phyloP scores from a whole-genome alignment of 2,113 vertebrate genomes.

The Perca flavescens region DNA sequence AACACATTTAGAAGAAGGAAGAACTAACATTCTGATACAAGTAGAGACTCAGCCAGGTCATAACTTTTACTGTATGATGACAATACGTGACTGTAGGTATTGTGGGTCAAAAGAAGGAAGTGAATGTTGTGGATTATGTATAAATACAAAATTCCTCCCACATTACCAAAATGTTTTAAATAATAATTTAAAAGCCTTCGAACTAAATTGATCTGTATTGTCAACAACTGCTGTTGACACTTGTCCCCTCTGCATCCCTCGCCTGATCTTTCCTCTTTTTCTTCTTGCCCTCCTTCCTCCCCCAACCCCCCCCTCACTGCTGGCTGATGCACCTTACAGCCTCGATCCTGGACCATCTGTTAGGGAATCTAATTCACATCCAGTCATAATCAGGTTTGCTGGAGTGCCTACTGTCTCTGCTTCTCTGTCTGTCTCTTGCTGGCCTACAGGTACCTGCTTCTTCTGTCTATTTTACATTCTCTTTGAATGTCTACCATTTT shows the following conservation, averaged over 20 bases:
- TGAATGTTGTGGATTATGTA: neutral
- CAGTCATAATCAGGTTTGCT: conserved; percentile 97
- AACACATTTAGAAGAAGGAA: neutral
- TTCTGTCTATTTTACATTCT: conserved; percentile 26
- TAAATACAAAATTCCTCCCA: neutral
- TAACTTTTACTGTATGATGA: neutral
- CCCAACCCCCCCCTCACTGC: conserved; percentile 82
- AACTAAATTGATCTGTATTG: conserved; percentile 49
- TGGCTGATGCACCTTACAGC: conserved; percentile 95
- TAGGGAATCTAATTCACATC: conserved; percentile 99
- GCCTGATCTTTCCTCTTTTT: conserved; percentile 80
- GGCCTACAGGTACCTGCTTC: conserved; percentile 3
- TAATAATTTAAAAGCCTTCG: conserved; percentile 21
- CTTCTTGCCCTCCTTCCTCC: conserved; percentile 16
- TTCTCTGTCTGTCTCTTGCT: conserved; percentile 46
- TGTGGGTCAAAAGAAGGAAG: neutral
- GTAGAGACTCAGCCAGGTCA: neutral
- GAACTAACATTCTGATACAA: neutral
- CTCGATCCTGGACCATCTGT: conserved; percentile 96
- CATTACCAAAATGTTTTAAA: neutral
- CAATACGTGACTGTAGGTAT: neutral
- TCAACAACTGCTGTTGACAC: conserved; percentile 86
- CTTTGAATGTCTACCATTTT: conserved; percentile 11
- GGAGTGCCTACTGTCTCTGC: conserved; percentile 88
- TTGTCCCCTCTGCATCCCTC: conserved; percentile 36